Evolutionary conservation across 2,888 invertebrate species (phyloP).

Genomic region (Pachydiplax longipennis): DNA sequence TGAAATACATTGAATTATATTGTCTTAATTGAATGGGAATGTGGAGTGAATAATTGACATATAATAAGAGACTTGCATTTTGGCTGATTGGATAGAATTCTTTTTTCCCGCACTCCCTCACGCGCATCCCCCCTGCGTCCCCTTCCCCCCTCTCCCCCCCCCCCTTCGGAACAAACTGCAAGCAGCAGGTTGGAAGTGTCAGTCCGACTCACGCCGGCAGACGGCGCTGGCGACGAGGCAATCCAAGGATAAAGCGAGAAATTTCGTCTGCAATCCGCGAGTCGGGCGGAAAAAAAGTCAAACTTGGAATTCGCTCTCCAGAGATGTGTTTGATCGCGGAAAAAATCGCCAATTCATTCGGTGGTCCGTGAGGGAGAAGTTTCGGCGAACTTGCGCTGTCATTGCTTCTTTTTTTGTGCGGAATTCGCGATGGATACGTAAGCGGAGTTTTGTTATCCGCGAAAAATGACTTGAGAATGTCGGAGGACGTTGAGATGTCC

Average conservation of each 20-base stretch:
- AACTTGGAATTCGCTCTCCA: background rate
- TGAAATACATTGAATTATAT: too few relatives aligned
- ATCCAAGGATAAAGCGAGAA: background rate
- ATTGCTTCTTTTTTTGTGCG: too few relatives aligned
- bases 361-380: background rate
- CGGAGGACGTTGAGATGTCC: too few relatives aligned
- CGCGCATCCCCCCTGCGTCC: background rate
- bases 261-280: background rate
- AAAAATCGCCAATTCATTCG: background rate
- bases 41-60: too few relatives aligned
- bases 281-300: background rate
- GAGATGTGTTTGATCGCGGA: background rate
- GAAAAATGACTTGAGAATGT: too few relatives aligned
- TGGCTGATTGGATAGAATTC: too few relatives aligned
- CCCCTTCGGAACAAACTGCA: conserved; percentile 24
- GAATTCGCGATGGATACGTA: too few relatives aligned
- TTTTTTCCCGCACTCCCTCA: too few relatives aligned
- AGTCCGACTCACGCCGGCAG: conserved; percentile 31
- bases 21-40: too few relatives aligned
- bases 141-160: background rate
- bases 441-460: too few relatives aligned
- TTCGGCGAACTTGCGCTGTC: background rate
- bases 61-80: too few relatives aligned
- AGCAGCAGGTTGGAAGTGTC: conserved; percentile 41
- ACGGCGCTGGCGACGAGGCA: conserved; percentile 14